Evolutionary conservation across 2,113 vertebrate species (phyloP).

Genomic region (Pedetes capensis): DNA sequence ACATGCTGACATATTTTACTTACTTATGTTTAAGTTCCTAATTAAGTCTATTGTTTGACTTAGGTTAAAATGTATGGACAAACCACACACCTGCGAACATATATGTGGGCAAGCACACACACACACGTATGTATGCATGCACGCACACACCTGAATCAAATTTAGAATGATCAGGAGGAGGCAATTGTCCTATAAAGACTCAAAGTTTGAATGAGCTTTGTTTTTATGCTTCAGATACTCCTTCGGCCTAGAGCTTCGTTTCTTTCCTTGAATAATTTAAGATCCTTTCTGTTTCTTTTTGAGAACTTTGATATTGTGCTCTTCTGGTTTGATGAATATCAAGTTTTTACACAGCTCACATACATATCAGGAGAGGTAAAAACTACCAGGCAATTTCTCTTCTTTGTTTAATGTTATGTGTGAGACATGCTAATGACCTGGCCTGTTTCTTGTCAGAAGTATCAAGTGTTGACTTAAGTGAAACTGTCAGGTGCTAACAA

Average conservation of each 20-base stretch:
- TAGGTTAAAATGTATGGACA: neutral
- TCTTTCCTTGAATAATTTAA: conserved; percentile 53
- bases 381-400: accelerated
- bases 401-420: neutral
- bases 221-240: neutral
- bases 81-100: no score
- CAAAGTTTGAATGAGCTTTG: neutral
- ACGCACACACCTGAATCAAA: neutral
- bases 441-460: neutral
- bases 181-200: neutral
- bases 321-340: neutral
- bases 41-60: neutral
- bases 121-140: neutral
- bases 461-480: no score
- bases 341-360: neutral
- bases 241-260: neutral
- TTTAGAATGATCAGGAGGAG: neutral
- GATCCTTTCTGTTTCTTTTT: neutral
- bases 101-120: neutral
- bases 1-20: neutral
- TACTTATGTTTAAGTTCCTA: neutral
- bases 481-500: neutral
- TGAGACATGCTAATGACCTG: neutral
- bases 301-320: neutral
- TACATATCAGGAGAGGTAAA: neutral